Conservation (phyloP, 2,113 vertebrate genomes). For the Anarhynchus alexandrinus region DNA sequence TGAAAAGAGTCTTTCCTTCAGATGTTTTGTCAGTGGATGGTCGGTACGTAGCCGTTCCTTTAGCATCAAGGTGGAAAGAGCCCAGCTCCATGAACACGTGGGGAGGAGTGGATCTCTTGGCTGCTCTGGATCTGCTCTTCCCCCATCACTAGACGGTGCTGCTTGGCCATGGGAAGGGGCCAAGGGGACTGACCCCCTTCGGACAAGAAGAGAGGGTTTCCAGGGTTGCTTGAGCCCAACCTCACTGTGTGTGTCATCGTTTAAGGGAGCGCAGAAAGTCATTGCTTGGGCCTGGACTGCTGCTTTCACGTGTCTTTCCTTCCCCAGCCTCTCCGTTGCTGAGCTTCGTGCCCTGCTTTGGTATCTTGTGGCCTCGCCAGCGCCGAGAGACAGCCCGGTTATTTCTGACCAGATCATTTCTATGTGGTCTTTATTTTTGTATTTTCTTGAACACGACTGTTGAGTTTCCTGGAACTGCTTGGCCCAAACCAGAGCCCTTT, state of each 20-base stretch:
- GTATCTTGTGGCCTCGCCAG: accelerated
- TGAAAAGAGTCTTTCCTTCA: neutral
- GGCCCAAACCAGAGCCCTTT: neutral
- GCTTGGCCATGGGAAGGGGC: neutral
- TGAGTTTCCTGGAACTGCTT: constrained; percentile 32
- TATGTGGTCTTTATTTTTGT: neutral
- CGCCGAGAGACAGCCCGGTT: accelerated
- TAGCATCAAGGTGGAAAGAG: neutral
- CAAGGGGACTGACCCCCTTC: neutral
- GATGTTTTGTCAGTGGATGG: accelerated
- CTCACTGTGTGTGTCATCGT: accelerated
- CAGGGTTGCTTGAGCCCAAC: neutral
- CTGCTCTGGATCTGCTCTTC: neutral
- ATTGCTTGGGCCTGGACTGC: neutral
- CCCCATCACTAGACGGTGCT: accelerated
- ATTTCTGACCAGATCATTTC: neutral
- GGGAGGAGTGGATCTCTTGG: neutral
- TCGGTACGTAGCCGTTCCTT: neutral
- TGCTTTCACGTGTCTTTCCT: neutral
- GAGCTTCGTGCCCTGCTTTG: neutral
- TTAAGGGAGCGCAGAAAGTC: neutral
- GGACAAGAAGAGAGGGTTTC: neutral
- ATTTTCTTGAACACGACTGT: neutral
- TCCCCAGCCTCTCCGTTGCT: accelerated
- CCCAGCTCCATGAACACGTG: too few species aligned